Evolutionary conservation across 2,888 invertebrate species (phyloP).

Genomic region (Nysson spinosus): DNA sequence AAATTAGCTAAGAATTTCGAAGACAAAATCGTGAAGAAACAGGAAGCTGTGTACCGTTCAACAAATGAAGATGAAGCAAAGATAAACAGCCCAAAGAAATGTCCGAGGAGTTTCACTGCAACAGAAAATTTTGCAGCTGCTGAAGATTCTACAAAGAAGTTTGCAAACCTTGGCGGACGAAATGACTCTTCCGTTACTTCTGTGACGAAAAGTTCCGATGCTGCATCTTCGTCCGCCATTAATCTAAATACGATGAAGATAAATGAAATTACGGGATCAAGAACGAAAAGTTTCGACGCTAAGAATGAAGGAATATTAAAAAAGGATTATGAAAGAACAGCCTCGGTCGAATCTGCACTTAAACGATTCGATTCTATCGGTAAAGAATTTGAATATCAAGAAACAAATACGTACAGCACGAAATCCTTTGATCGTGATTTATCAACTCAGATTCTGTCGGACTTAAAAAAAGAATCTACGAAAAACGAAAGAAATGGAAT

Average conservation of each 20-base stretch:
- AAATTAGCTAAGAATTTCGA: too few species aligned
- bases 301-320: conserved; percentile 23
- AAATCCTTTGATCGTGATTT: conserved; percentile 3
- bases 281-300: background rate
- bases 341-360: conserved; percentile 68
- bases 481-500: background rate
- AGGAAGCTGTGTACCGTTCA: too few species aligned
- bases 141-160: too few species aligned
- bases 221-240: too few species aligned
- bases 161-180: too few species aligned
- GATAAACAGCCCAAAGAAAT: too few species aligned
- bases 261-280: conserved; percentile 1
- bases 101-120: too few species aligned
- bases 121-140: too few species aligned
- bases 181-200: background rate
- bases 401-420: conserved; percentile 3
- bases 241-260: too few species aligned
- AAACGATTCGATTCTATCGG: conserved; percentile 64
- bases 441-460: too few species aligned
- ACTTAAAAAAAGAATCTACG: conserved; percentile 11
- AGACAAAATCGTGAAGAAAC: background rate
- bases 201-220: too few species aligned
- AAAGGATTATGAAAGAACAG: conserved; percentile 55
- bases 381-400: conserved; percentile 36
- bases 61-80: background rate